These are phyloP conservation scores for Diplazon laetatorius DNA, from an alignment of 2,888 invertebrate species.

Conservation along the genomic window DNA sequence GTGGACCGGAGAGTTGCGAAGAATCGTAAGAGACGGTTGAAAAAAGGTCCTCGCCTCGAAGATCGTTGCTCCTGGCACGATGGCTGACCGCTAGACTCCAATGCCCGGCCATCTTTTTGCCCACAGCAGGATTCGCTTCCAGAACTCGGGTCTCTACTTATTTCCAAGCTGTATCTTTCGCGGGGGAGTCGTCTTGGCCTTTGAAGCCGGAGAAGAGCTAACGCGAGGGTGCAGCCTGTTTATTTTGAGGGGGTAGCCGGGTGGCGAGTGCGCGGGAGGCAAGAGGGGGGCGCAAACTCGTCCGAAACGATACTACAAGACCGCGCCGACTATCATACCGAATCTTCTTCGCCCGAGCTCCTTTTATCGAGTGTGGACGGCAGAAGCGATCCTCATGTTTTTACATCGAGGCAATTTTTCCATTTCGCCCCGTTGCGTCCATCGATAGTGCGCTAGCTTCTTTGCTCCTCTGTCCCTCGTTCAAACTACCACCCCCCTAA, in stretches of 20 bases:
- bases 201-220: slow-evolving; percentile 58
- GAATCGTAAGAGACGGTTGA: too few relatives aligned
- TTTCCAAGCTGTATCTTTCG: slow-evolving; percentile 36
- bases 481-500: slow-evolving; percentile 36
- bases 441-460: slow-evolving; percentile 71
- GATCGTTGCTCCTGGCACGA: slow-evolving; percentile 71
- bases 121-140: slow-evolving; percentile 47
- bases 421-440: slow-evolving; percentile 80
- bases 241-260: slow-evolving; percentile 46
- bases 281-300: slow-evolving; percentile 31
- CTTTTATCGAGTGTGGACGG: slow-evolving; percentile 80
- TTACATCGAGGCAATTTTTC: slow-evolving; percentile 83
- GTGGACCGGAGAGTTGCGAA: too few relatives aligned
- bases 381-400: slow-evolving; percentile 81
- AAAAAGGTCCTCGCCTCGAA: too few relatives aligned
- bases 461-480: slow-evolving; percentile 39
- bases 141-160: slow-evolving; percentile 30
- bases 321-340: slow-evolving; percentile 41
- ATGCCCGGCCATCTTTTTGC: slow-evolving; percentile 64
- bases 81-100: slow-evolving; percentile 80
- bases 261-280: too few relatives aligned
- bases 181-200: too few relatives aligned
- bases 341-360: slow-evolving; percentile 68
- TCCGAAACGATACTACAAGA: slow-evolving; percentile 52
- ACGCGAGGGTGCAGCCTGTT: slow-evolving; percentile 53